Evolutionary conservation across 35 echinoderm and acorn worm species (phyloP), one percentile per base, ranked within the genome.

Genomic region (Heliocidaris erythrogramma): DNA sequence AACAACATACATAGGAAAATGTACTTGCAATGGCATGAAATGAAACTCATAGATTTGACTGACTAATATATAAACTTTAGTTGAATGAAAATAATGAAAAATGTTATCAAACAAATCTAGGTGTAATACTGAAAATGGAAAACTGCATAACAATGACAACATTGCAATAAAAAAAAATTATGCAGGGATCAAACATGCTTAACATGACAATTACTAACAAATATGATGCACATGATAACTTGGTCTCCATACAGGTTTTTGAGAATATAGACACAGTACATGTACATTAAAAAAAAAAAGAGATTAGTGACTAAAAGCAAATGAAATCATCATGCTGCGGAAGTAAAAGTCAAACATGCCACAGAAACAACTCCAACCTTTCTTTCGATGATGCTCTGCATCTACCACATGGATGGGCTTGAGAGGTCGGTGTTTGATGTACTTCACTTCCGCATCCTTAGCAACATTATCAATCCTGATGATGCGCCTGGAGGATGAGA

Each of bases 361-460:
- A 59, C 8, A 95, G 21, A 71, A 24, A 93, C 31, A 30, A 85
- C 85, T 32, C 94, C 94, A 94, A 98, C 97, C 97, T 97, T 98
- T 98, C 32, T 96, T 88, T 53, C 95, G 93, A 31, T 92, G 94
- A 88, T 98, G 95, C 88, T 98, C 97, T 7, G 96, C 96, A 93
- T 98, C 97, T 32, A 98, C 97, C 61, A 95, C 90, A 86, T 97
- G 95, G 30, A 98, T 98, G 35, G 97, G 97, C 61, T 98, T 98
- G 94, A 98, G 61, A 2, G 97, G 97, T 93, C 93, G 96, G 60
- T 98, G 95, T 48, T 95, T 95, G 85, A 97, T 94, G 94, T 97
- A 97, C 78, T 84, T 95, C 61, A 96, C 94, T 32, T 97, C 96
- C 4, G 94, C 49, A 12, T 94, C 93, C 86, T 94, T 94, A 9